These are phyloP conservation scores for Astatotilapia flaviijosephi DNA, from an alignment of 2,113 vertebrate genomes.

Conservation along the genomic window DNA sequence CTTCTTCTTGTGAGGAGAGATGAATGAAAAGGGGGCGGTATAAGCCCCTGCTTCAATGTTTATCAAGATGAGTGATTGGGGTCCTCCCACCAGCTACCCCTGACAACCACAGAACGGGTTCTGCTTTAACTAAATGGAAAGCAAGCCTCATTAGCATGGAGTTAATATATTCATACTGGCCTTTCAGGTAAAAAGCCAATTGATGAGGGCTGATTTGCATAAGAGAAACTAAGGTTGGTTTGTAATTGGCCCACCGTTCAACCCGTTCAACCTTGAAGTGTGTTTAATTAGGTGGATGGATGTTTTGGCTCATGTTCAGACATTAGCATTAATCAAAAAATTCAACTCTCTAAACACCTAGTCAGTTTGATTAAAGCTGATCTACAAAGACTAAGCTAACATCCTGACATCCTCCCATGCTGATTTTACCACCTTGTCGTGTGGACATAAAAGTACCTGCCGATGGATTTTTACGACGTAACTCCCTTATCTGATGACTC, in stretches of 20 bases:
- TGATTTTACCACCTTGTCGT: neutral
- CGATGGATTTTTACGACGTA: neutral
- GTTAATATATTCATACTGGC: slow-evolving; percentile 55
- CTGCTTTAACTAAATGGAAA: slow-evolving; percentile 6
- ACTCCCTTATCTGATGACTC: neutral
- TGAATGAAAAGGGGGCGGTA: slow-evolving; percentile 17
- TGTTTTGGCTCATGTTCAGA: slow-evolving; percentile 37
- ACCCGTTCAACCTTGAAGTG: slow-evolving; percentile 23
- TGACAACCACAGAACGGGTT: slow-evolving; percentile 46
- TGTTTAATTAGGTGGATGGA: slow-evolving; percentile 44
- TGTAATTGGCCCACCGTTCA: slow-evolving; percentile 36
- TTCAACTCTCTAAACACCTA: neutral
- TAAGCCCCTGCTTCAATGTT: slow-evolving; percentile 61
- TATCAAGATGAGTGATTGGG: slow-evolving; percentile 39
- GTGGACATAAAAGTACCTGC: neutral
- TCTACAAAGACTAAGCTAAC: neutral
- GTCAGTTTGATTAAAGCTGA: neutral
- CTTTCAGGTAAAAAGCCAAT: slow-evolving; percentile 24
- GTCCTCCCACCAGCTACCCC: slow-evolving; percentile 47
- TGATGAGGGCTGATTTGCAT: slow-evolving; percentile 40
- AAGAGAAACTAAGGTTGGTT: slow-evolving; percentile 5
- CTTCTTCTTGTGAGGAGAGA: slow-evolving; percentile 42
- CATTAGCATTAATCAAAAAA: neutral
- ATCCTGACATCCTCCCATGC: neutral
- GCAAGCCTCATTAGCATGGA: slow-evolving; percentile 43